Conservation (phyloP, 2,113 vertebrate species). For the Archilochus colubris region DNA sequence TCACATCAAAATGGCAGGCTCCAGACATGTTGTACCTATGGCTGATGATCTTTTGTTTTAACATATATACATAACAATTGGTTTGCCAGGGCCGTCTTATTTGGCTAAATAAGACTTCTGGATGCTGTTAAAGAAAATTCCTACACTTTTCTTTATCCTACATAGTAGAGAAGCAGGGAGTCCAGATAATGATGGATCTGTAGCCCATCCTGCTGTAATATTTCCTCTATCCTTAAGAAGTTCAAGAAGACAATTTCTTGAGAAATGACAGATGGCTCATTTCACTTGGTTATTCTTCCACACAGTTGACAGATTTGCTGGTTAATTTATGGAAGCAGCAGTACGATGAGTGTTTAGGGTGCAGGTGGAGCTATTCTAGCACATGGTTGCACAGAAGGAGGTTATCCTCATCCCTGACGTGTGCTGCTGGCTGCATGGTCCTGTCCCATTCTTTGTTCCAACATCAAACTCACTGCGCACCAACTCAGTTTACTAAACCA, state of each 20-base stretch:
- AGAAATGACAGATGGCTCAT: not conserved
- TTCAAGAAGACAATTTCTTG: not conserved
- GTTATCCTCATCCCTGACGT: rapidly evolving
- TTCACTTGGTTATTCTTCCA: not conserved
- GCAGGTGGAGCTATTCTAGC: not conserved
- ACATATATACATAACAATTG: not conserved
- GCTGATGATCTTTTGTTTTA: not conserved
- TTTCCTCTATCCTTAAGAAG: not conserved
- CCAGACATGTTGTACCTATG: not conserved
- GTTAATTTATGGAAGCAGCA: not conserved
- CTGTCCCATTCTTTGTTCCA: not conserved
- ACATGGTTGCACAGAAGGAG: not conserved
- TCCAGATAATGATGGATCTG: not conserved
- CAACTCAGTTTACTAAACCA: not conserved
- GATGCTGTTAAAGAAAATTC: not conserved
- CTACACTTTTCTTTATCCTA: not conserved
- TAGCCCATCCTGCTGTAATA: not conserved
- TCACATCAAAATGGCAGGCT: not conserved
- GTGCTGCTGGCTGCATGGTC: not conserved
- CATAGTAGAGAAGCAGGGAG: not conserved
- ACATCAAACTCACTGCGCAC: rapidly evolving
- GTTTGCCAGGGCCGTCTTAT: not conserved
- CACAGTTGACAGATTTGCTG: not conserved
- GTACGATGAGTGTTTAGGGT: not conserved
- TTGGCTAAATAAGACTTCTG: not conserved